phyloP scores from a whole-genome alignment of 2,888 invertebrate genomes.

The Drosophila borborema region DNA sequence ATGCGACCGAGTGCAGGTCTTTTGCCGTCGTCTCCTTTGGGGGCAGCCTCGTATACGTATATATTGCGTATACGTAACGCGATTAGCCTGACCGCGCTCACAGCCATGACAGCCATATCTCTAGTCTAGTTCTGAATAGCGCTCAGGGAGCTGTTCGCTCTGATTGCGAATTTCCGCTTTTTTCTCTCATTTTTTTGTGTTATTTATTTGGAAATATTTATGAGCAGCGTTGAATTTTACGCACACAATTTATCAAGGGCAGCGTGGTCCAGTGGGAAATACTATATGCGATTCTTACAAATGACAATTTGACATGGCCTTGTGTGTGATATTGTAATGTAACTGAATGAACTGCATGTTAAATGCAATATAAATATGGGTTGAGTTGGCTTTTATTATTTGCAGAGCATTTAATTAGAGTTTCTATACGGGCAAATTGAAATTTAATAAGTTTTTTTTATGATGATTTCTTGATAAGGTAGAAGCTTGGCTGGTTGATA shows the following conservation, averaged over 20 bases:
- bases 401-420: not conserved
- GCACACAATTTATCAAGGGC: conserved; percentile 24
- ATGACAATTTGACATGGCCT: not conserved
- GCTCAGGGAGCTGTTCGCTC: conserved; percentile 48
- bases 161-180: conserved; percentile 38
- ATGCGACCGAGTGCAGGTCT: conserved; percentile 39
- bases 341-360: not conserved
- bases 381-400: not conserved
- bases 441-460: too few species aligned
- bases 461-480: too few species aligned
- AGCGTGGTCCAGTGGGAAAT: conserved; percentile 15
- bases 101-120: conserved; percentile 18
- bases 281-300: conserved; percentile 4
- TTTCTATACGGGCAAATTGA: not conserved
- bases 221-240: conserved; percentile 19
- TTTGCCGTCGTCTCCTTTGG: conserved; percentile 5
- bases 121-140: conserved; percentile 35
- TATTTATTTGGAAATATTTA: conserved; percentile 34
- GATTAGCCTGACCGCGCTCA: conserved; percentile 44
- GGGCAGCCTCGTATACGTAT: conserved; percentile 10
- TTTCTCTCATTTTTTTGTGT: not conserved
- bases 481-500: too few species aligned
- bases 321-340: not conserved
- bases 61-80: conserved; percentile 66
- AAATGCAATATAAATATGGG: not conserved